Percentiles rank a stretch among this genome's conserved stretches.
These are phyloP conservation scores for Cantharis flavilabris DNA, from an alignment of 2,888 invertebrate species.

Conservation along the genomic window DNA sequence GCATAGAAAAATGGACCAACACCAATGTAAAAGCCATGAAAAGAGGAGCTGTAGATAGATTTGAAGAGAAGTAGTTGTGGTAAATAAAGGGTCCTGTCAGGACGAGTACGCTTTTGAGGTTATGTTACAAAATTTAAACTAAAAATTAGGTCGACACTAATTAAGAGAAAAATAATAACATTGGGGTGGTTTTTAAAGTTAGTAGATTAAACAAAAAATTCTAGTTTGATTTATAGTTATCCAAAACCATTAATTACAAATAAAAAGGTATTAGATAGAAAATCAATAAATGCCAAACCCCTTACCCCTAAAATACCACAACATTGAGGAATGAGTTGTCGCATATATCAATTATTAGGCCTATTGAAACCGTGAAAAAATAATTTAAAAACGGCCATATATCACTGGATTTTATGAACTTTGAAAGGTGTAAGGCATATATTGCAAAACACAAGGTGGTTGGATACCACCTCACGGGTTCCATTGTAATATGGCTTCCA, in stretches of 20 bases:
- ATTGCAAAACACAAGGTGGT: slow-evolving; percentile 21
- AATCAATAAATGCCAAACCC: slow-evolving; percentile 25
- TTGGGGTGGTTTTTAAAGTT: background rate
- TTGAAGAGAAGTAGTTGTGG: background rate
- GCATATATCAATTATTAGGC: background rate
- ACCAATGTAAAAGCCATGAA: background rate
- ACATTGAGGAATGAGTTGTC: background rate
- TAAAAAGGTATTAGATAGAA: slow-evolving; percentile 16
- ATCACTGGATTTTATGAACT: background rate
- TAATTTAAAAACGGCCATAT: background rate
- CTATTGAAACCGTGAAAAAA: background rate
- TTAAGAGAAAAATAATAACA: background rate
- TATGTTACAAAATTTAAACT: background rate
- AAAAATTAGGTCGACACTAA: background rate
- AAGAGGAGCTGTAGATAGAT: background rate
- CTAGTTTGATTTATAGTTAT: background rate
- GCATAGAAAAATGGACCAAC: background rate
- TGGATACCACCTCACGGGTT: slow-evolving; percentile 39
- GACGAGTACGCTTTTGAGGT: background rate
- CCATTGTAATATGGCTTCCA: slow-evolving; percentile 46
- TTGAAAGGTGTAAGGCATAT: slow-evolving; percentile 4
- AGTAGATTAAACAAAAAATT: background rate
- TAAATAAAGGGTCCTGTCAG: background rate
- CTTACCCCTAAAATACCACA: slow-evolving; percentile 18
- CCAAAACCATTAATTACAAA: background rate